These are phyloP conservation scores for Romanogobio albipinnatus DNA, from an alignment of 2,113 vertebrate species.

Conservation along the genomic window DNA sequence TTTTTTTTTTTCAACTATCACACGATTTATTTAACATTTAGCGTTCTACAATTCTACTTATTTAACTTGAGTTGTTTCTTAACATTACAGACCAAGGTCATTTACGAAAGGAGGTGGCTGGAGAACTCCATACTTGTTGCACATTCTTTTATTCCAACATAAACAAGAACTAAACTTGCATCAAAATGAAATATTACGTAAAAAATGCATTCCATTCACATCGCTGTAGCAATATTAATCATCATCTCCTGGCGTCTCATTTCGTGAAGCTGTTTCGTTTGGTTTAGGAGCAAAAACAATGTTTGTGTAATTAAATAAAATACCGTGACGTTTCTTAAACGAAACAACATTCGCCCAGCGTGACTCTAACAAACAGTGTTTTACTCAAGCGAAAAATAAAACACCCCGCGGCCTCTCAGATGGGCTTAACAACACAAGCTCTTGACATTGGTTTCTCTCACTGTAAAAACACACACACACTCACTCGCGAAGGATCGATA, in stretches of 20 bases:
- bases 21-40: neutral
- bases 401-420: slow-evolving; percentile 77
- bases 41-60: neutral
- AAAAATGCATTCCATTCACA: neutral
- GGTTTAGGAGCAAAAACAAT: slow-evolving; percentile 8
- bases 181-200: neutral
- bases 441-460: slow-evolving; percentile 5
- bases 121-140: neutral
- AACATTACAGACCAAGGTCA: neutral
- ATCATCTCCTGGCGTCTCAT: neutral
- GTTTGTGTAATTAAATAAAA: neutral
- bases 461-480: slow-evolving; percentile 31
- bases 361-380: slow-evolving; percentile 16
- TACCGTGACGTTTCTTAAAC: neutral
- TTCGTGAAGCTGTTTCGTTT: neutral
- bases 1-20: too few species aligned
- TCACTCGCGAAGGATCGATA: slow-evolving; percentile 13
- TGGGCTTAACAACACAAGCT: slow-evolving; percentile 67
- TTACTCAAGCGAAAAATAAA: slow-evolving; percentile 66
- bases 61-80: neutral
- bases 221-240: neutral
- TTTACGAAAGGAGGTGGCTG: neutral
- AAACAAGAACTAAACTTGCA: neutral
- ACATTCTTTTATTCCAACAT: neutral
- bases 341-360: neutral